phyloP scores from a whole-genome alignment of 2,113 vertebrate species.

The Barnardius zonarius region DNA sequence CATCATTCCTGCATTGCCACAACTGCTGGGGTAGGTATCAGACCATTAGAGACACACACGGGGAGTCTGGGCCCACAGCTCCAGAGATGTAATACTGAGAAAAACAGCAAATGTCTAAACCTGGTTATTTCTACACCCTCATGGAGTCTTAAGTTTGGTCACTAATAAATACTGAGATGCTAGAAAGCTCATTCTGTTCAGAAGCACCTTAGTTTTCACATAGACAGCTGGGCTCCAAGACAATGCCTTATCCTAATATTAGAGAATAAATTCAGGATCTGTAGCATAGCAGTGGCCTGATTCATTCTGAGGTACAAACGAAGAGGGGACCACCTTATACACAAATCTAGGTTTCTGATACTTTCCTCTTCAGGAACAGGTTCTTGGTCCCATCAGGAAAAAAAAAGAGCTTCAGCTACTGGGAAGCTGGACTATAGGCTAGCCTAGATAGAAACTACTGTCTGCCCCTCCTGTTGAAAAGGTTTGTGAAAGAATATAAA shows the following conservation, averaged over 20 bases:
- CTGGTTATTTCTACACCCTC: not conserved
- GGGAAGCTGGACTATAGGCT: not conserved
- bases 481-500: not conserved
- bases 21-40: not conserved
- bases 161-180: not conserved
- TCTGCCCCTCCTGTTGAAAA: not conserved
- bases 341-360: not conserved
- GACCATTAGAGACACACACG: fast-evolving
- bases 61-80: not conserved
- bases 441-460: not conserved
- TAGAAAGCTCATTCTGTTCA: not conserved
- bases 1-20: fast-evolving
- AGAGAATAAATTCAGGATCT: not conserved
- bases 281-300: not conserved
- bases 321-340: not conserved
- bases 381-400: not conserved
- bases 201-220: not conserved
- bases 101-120: not conserved
- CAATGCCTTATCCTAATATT: not conserved
- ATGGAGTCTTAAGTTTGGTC: not conserved
- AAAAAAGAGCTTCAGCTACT: fast-evolving
- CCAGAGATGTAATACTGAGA: not conserved
- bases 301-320: not conserved
- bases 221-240: not conserved
- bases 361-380: not conserved